Evolutionary conservation across 2,797 vertebrate species (phyloP).

Genomic region (Macroramphosus scolopax): DNA sequence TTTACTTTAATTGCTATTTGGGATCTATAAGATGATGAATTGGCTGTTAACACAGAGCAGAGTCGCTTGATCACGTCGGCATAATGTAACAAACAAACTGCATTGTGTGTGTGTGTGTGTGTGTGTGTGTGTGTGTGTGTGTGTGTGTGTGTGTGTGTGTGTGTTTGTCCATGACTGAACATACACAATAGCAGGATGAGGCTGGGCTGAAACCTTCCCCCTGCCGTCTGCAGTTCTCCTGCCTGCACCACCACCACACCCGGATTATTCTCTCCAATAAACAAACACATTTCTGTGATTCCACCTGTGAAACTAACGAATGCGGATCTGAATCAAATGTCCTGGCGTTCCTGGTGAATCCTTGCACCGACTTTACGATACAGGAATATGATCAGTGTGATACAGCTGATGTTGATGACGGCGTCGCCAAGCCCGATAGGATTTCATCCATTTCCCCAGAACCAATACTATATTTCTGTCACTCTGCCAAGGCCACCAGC

Average conservation of each 20-base stretch:
- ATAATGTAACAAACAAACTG: too few relatives aligned
- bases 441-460: slow-evolving; percentile 11
- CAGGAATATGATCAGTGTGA: too few relatives aligned
- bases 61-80: too few relatives aligned
- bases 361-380: too few relatives aligned
- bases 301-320: slow-evolving; percentile 8
- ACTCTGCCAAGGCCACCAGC: slow-evolving; percentile 56
- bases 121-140: too few relatives aligned
- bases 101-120: slow-evolving; percentile 8
- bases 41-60: too few relatives aligned
- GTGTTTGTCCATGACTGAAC: slow-evolving; percentile 21
- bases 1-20: too few relatives aligned
- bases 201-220: slow-evolving; percentile 48
- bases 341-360: too few relatives aligned
- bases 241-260: background rate
- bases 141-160: slow-evolving; percentile 9
- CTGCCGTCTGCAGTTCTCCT: slow-evolving; percentile 47
- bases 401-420: slow-evolving; percentile 20
- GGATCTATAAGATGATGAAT: too few relatives aligned
- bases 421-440: slow-evolving; percentile 9
- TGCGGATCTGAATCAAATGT: too few relatives aligned
- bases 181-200: slow-evolving; percentile 73
- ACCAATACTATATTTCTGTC: slow-evolving; percentile 43
- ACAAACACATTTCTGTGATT: slow-evolving; percentile 9
- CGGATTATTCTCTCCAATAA: too few relatives aligned